Percentiles rank a stretch among this genome's conserved stretches.
Conservation (phyloP, 2,797 vertebrate species). For the Gephyroberyx darwinii region DNA sequence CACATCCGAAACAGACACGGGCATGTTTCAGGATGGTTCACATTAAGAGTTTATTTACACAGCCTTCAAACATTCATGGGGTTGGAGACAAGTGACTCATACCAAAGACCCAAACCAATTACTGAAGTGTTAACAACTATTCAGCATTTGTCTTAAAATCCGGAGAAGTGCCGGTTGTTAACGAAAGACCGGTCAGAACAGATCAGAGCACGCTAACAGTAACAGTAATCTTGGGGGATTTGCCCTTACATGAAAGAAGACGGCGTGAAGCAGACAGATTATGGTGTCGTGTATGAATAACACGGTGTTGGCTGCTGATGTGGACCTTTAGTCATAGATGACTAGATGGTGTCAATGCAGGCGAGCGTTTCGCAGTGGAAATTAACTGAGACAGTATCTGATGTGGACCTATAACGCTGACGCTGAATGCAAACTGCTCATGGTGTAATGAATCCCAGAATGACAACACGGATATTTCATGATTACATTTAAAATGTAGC, state of each 20-base stretch:
- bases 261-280: not conserved
- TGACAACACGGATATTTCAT: not conserved
- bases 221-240: not conserved
- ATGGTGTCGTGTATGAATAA: conserved; percentile 30
- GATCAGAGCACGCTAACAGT: not conserved
- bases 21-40: not conserved
- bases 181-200: not conserved
- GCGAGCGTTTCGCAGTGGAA: conserved; percentile 41
- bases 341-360: conserved; percentile 35
- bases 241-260: conserved; percentile 29
- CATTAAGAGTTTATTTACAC: not conserved
- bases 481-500: not conserved
- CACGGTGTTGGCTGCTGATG: conserved; percentile 23
- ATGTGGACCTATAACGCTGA: not conserved
- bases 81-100: not conserved
- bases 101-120: no score
- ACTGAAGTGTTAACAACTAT: no score
- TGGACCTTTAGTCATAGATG: conserved; percentile 33
- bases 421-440: not conserved
- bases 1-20: not conserved
- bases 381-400: conserved; percentile 13
- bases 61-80: not conserved
- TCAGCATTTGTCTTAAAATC: not conserved
- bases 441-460: not conserved
- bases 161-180: not conserved